phyloP scores from a whole-genome alignment of 2,888 invertebrate genomes.

The Drymonia ruficornis region DNA sequence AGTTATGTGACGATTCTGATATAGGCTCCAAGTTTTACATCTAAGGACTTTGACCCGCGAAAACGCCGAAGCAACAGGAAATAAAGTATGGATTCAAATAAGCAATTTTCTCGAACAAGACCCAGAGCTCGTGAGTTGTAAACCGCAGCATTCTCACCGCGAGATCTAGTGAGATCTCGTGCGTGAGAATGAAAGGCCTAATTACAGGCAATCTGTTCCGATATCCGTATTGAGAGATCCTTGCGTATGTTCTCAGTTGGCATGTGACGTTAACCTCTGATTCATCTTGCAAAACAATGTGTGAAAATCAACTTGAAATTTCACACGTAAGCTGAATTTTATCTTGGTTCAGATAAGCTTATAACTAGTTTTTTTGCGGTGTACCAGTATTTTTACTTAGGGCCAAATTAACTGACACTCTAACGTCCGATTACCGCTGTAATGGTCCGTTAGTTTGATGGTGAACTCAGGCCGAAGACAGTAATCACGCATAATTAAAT shows the following conservation, averaged over 20 bases:
- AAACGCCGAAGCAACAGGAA: slow-evolving; percentile 46
- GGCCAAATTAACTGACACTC: no score
- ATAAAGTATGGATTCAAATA: slow-evolving; percentile 63
- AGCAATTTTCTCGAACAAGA: slow-evolving; percentile 69
- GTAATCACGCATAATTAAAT: no score
- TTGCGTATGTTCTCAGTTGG: slow-evolving; percentile 56
- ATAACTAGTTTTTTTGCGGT: no score
- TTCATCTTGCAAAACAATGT: slow-evolving; percentile 1
- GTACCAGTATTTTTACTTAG: no score
- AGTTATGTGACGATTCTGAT: no score
- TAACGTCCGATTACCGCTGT: no score
- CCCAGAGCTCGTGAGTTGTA: slow-evolving; percentile 60
- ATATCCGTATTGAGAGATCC: slow-evolving; percentile 78
- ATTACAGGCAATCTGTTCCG: slow-evolving; percentile 79
- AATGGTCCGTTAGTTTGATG: no score
- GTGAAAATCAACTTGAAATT: slow-evolving; percentile 7
- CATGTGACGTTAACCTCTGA: no score
- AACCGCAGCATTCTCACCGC: slow-evolving; percentile 56
- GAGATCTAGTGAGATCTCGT: slow-evolving; percentile 62
- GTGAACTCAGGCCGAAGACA: no score
- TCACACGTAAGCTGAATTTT: neutral
- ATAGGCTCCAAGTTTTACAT: slow-evolving; percentile 27
- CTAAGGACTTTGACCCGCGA: slow-evolving; percentile 49
- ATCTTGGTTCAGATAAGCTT: no score
- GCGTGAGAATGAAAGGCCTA: slow-evolving; percentile 80